phyloP scores from a whole-genome alignment of 2,888 invertebrate genomes.

The Netelia inedita region DNA sequence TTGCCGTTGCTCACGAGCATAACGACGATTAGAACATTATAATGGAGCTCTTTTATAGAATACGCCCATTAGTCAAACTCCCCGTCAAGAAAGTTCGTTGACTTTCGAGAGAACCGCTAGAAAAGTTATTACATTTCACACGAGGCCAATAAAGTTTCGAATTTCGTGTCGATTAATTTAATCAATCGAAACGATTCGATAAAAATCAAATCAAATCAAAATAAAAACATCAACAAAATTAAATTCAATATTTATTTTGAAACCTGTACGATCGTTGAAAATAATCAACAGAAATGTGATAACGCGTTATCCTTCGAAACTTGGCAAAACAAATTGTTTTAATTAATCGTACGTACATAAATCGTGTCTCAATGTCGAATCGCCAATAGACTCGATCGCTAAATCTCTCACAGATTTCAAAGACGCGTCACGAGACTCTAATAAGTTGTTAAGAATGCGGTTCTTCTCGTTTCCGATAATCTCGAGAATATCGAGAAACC shows the following conservation, averaged over 20 bases:
- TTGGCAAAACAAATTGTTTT: constrained; percentile 7
- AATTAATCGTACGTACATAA: neutral
- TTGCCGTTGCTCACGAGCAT: constrained; percentile 39
- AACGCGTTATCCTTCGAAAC: neutral
- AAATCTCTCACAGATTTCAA: constrained; percentile 41
- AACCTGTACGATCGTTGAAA: neutral
- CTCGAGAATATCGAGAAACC: constrained; percentile 19
- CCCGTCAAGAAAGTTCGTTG: constrained; percentile 56
- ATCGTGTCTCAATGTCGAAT: constrained; percentile 27
- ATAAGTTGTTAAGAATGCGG: constrained; percentile 41
- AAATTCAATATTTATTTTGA: neutral
- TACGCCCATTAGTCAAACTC: constrained; percentile 52
- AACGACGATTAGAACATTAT: constrained; percentile 58
- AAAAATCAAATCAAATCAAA: neutral
- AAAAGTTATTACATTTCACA: constrained; percentile 26
- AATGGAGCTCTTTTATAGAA: constrained; percentile 38
- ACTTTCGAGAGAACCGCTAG: constrained; percentile 46
- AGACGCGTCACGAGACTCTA: constrained; percentile 29
- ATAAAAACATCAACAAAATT: neutral
- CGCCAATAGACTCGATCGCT: constrained; percentile 9
- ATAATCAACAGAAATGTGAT: neutral
- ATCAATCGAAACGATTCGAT: neutral
- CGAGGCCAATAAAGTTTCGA: neutral
- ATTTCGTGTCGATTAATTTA: neutral
- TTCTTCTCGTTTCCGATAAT: constrained; percentile 54